Evolutionary conservation across 2,113 vertebrate genomes (phyloP).

Genomic region (Silurus glanis): DNA sequence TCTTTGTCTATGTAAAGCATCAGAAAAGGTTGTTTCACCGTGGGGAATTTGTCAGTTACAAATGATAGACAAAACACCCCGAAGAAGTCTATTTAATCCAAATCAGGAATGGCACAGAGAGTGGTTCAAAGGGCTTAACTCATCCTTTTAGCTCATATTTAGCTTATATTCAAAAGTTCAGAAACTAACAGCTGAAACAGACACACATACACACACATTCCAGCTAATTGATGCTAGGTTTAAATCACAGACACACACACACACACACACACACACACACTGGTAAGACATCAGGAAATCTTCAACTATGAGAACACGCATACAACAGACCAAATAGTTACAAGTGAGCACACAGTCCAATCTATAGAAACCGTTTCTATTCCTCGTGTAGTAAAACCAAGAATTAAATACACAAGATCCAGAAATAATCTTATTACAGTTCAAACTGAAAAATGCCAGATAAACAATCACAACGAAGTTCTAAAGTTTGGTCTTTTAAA

Average conservation of each 20-base stretch:
- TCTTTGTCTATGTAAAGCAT: constrained; percentile 20
- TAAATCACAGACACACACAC: background rate
- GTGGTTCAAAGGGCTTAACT: constrained; percentile 5
- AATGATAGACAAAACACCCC: constrained; percentile 1
- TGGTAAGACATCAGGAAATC: no score
- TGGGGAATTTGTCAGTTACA: constrained; percentile 17
- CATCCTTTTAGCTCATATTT: background rate
- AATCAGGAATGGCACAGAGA: background rate
- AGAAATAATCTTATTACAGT: no score
- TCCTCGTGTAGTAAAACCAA: no score
- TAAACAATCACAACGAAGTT: no score
- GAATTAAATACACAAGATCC: no score
- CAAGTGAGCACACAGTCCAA: no score
- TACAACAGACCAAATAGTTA: no score
- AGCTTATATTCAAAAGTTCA: background rate
- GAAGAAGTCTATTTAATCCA: constrained; percentile 4
- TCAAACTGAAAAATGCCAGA: no score
- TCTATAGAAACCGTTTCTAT: no score
- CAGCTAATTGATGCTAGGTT: background rate
- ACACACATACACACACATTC: background rate
- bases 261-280: background rate
- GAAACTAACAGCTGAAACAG: background rate
- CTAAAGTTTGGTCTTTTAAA: no score
- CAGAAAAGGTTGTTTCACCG: background rate
- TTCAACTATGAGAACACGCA: no score